Evolutionary conservation across 2,113 vertebrate genomes (phyloP).

Genomic region (human (Homo sapiens)): GRCh38 chr3:86266001-86266500

Average conservation of each 20-base stretch:
- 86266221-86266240: conserved; percentile 13
- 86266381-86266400: conserved; percentile 16
- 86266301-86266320: conserved; percentile 45
- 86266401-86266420: background rate
- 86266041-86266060: background rate
- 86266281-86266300: conserved; percentile 42
- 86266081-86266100: background rate
- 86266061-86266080: background rate
- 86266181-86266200: background rate
- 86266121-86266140: background rate
- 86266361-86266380: background rate
- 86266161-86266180: background rate
- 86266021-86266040: background rate
- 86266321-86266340: conserved; percentile 19
- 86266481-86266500: background rate
- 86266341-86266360: background rate
- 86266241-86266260: conserved; percentile 19
- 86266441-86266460: background rate
- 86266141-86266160: background rate
- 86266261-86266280: conserved; percentile 29
- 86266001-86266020: background rate
- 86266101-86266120: background rate
- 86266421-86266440: background rate
- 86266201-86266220: background rate
- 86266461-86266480: background rate